phyloP scores from a whole-genome alignment of 1,140 invertebrate genomes.

The Drosophila nebulosa region DNA sequence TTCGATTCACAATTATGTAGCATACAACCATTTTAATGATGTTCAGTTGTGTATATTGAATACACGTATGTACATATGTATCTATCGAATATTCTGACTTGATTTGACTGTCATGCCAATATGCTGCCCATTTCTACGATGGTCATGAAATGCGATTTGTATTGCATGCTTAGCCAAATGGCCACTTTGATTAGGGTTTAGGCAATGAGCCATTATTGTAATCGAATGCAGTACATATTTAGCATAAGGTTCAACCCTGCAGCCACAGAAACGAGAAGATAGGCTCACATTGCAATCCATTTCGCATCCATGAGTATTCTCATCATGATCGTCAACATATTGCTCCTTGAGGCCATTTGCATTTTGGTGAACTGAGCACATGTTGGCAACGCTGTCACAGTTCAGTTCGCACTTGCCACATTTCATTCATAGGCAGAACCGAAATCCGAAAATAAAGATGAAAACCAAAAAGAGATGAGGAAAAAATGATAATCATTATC shows the following conservation, averaged over 20 bases:
- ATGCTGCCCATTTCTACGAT: background rate
- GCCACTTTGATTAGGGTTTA: background rate
- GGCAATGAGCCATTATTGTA: conserved; percentile 7
- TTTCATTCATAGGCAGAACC: background rate
- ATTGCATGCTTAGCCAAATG: background rate
- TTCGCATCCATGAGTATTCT: background rate
- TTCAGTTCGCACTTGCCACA: background rate
- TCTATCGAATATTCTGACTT: background rate
- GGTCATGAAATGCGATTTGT: conserved; percentile 39
- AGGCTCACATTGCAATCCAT: background rate
- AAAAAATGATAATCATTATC: background rate
- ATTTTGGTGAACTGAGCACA: background rate
- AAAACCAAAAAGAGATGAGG: background rate
- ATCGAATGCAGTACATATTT: background rate
- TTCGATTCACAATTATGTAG: background rate
- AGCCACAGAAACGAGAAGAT: background rate
- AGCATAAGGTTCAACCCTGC: background rate
- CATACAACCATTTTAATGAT: background rate
- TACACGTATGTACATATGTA: background rate
- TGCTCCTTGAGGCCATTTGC: background rate
- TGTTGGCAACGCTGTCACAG: background rate
- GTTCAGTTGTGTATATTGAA: background rate
- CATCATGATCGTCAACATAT: conserved; percentile 4
- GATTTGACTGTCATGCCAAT: background rate
- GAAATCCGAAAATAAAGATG: background rate